A percentile compares a stretch with the other conserved stretches of the same genome.
Evolutionary conservation across 2,888 invertebrate species (phyloP).

Genomic region (Polydrusus pterygomalis): DNA sequence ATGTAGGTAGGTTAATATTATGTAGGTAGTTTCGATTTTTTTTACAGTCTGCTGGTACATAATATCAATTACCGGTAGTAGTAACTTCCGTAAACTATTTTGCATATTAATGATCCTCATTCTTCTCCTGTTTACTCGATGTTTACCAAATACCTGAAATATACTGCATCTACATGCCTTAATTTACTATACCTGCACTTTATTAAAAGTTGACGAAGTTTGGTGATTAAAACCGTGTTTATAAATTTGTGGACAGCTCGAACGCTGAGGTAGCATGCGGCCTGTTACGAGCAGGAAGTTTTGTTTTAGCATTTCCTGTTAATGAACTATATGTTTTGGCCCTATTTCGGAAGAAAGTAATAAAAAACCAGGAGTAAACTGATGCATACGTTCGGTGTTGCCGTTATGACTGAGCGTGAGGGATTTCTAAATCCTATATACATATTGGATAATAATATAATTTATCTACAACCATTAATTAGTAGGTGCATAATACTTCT

Average conservation of each 20-base stretch:
- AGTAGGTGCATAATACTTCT: no score
- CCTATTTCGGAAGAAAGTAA: not conserved
- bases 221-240: slow-evolving; percentile 48
- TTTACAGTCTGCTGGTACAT: no score
- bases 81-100: not conserved
- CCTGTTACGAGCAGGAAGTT: slow-evolving; percentile 21
- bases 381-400: not conserved
- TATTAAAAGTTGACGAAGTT: slow-evolving; percentile 51
- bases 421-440: no score
- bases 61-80: not conserved
- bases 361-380: not conserved
- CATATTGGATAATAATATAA: no score
- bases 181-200: slow-evolving; percentile 22
- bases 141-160: slow-evolving; percentile 7
- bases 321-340: slow-evolving; percentile 1
- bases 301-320: slow-evolving; percentile 14
- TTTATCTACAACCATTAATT: no score
- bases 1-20: no score
- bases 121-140: not conserved
- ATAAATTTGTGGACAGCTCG: slow-evolving; percentile 33
- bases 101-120: slow-evolving; percentile 13
- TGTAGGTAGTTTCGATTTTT: no score
- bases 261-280: not conserved
- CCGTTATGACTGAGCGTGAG: no score
- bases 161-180: slow-evolving; percentile 14